A percentile compares a stretch with the other conserved stretches of the same genome.
Conservation (phyloP, 2,113 vertebrate species). For the Gracilinanus agilis region DNA sequence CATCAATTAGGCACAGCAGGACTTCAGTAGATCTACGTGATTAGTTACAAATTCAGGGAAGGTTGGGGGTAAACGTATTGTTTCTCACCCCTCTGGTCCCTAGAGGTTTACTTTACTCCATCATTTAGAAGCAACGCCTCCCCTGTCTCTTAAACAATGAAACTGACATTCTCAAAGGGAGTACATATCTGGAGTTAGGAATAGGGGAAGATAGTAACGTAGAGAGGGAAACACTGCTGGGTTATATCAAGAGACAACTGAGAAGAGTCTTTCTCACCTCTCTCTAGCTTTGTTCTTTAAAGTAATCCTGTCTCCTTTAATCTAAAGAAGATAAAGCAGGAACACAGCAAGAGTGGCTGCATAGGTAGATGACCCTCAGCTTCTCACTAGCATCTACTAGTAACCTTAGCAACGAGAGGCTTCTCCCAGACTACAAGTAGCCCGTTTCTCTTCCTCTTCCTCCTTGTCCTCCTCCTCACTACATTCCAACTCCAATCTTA, state of each 20-base stretch:
- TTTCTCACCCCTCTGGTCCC: neutral
- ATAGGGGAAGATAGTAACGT: neutral
- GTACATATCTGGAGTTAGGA: neutral
- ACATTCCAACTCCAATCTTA: neutral
- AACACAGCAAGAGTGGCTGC: neutral
- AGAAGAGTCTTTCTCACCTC: neutral
- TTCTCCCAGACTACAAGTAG: neutral
- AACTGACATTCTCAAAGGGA: neutral
- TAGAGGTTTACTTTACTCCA: neutral
- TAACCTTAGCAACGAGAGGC: slow-evolving; percentile 18
- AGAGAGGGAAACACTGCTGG: neutral
- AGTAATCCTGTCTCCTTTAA: neutral
- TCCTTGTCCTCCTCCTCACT: neutral
- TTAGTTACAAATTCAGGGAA: neutral
- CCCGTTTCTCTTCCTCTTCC: neutral
- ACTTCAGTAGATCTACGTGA: neutral
- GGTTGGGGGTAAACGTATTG: neutral
- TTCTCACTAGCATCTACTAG: neutral
- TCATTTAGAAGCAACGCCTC: neutral
- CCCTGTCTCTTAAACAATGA: slow-evolving; percentile 59
- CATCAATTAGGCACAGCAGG: neutral
- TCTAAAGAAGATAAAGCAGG: neutral
- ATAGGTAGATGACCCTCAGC: neutral
- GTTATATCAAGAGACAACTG: neutral
- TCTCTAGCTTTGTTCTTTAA: slow-evolving; percentile 65